Conservation (phyloP, 2,797 vertebrate genomes). For the Limosa lapponica region DNA sequence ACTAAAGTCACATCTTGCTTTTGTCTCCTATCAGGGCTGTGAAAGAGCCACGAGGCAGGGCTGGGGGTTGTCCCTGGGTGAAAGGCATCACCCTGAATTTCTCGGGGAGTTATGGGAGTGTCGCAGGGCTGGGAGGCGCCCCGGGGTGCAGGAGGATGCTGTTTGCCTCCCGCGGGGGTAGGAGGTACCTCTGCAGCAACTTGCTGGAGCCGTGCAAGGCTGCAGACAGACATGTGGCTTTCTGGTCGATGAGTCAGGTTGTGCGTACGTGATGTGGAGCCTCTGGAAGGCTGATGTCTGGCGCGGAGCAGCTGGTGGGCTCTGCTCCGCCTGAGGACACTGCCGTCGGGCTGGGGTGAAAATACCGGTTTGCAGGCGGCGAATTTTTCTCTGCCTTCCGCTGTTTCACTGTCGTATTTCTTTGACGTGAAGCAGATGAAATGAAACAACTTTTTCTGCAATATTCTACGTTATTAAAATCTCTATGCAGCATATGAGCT, state of each 20-base stretch:
- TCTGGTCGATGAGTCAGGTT: neutral
- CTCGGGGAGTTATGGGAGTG: neutral
- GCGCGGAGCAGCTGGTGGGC: neutral
- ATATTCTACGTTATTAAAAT: conserved; percentile 64
- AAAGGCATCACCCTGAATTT: neutral
- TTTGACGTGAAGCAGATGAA: conserved; percentile 39
- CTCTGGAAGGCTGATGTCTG: neutral
- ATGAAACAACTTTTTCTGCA: conserved; percentile 44
- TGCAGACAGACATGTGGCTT: neutral
- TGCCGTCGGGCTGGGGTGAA: neutral
- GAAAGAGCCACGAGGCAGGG: neutral
- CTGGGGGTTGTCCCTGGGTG: neutral
- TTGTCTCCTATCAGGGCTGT: neutral
- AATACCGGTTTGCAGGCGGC: neutral
- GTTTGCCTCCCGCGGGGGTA: rapidly evolving
- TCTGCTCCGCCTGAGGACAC: neutral
- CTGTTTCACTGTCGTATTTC: neutral
- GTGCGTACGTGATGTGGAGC: neutral
- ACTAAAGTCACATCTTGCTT: too few relatives aligned
- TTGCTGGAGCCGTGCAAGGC: neutral
- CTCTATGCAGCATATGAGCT: neutral
- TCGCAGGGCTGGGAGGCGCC: neutral
- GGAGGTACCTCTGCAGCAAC: neutral
- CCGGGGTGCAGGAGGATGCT: neutral
- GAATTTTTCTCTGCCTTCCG: neutral